Percentiles rank a stretch among this genome's conserved stretches.
Conservation (phyloP, 2,113 vertebrate species). For the Epinephelus cyanopodus region DNA sequence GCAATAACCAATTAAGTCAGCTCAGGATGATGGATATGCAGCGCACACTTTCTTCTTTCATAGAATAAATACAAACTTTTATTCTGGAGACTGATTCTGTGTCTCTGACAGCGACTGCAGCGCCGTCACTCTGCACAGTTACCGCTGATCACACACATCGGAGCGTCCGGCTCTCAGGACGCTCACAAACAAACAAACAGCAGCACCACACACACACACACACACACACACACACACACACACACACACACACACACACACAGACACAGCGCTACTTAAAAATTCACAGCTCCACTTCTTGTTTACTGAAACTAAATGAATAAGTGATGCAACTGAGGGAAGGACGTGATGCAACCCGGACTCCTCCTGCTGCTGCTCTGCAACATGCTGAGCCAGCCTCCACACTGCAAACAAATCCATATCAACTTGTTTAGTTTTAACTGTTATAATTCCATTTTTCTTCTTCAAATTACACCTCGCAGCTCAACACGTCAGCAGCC, state of each 20-base stretch:
- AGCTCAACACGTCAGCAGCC: background rate
- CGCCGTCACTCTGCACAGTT: too few relatives aligned
- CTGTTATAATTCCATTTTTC: constrained; percentile 13
- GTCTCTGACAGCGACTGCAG: too few relatives aligned
- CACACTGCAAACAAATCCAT: constrained; percentile 3
- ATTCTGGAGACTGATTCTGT: background rate
- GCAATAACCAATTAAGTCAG: background rate
- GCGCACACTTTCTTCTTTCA: background rate
- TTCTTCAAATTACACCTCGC: background rate
- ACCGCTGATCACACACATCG: background rate
- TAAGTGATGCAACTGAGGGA: constrained; percentile 59
- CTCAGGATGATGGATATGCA: background rate
- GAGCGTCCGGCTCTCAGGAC: background rate
- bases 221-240: too few relatives aligned
- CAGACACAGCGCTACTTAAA: background rate
- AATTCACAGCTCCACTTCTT: constrained; percentile 33
- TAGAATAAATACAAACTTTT: background rate
- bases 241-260: too few relatives aligned
- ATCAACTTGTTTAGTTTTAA: background rate
- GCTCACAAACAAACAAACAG: background rate
- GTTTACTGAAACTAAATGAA: constrained; percentile 46
- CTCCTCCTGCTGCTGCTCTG: constrained; percentile 23
- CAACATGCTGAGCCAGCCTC: constrained; percentile 46
- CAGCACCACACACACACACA: background rate
- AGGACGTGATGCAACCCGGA: constrained; percentile 44